These are phyloP conservation scores for Rutilus rutilus DNA, from an alignment of 2,113 vertebrate species.

Conservation along the genomic window DNA sequence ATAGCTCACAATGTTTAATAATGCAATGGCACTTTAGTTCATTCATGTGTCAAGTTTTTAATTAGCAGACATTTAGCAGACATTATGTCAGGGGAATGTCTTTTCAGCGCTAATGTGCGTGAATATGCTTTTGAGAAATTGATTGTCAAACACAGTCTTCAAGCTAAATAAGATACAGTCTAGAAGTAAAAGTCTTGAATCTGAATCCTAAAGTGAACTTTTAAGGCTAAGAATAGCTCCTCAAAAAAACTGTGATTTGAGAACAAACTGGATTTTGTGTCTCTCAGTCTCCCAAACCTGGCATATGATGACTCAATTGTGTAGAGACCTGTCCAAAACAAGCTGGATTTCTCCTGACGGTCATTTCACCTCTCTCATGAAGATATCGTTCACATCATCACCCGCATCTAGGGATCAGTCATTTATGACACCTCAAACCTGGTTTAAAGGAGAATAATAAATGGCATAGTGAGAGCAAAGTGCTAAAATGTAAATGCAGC, in stretches of 20 bases:
- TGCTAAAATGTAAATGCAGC: conserved; percentile 25
- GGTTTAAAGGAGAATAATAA: conserved; percentile 20
- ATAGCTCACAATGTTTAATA: conserved; percentile 4
- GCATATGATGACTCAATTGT: conserved; percentile 28
- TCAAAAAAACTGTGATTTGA: background rate
- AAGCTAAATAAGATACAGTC: background rate
- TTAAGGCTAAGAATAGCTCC: background rate
- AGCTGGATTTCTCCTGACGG: conserved; percentile 16
- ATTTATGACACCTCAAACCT: conserved; percentile 39
- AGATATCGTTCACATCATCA: conserved; percentile 45
- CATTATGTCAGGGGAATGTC: conserved; percentile 28
- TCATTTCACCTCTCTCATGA: conserved; percentile 33
- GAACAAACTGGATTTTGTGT: conserved; percentile 6
- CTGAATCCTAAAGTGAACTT: background rate
- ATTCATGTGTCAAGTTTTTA: conserved; percentile 30
- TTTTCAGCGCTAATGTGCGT: background rate
- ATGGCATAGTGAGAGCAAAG: background rate
- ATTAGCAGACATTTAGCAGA: conserved; percentile 20
- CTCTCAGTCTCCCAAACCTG: conserved; percentile 10
- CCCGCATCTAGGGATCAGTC: conserved; percentile 1
- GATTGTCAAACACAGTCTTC: background rate
- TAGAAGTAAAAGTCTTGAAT: background rate
- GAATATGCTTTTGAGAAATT: background rate
- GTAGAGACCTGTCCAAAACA: conserved; percentile 41
- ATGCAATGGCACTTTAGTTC: background rate